Base-by-base conservation (phyloP, 2,888 invertebrate genomes). In the Erpobdella octoculata region DNA sequence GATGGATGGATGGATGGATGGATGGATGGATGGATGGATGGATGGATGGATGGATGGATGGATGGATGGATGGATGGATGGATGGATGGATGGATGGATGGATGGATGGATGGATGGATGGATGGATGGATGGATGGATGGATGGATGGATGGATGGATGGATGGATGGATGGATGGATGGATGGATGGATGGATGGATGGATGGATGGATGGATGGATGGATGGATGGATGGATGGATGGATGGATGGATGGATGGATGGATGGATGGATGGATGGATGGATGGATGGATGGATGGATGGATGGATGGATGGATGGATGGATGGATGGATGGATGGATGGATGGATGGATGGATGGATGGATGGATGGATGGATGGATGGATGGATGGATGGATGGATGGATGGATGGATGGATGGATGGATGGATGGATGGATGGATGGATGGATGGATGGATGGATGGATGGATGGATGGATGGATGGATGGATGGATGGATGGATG, bases 401-500 rank as follows among this genome's bases (percentile, higher is more conserved):
- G 48, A 48, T 9, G 48, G 5, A 53, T 53, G 53, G 53, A 53
- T 53, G 53, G 21, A 53, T 53, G 21, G 21, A 21, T 48, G 48
- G 48, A 48, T 2, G 48, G 48, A 48, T 9, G 48, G 5, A 53
- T 53, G 21, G 21, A 21, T 48, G 48, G 48, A 48, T 2, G 48
- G 48, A 48, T 9, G 21, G 21, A 21, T 48, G 48, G 48, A 48
- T 2, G 48, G 48, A 48, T 9, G 48, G 5, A 53, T 53, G 53
- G 53, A 53, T 53, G 53, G 21, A 53, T 53, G n/a, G 53, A 53
- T 3, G 6, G 53, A 53, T 53, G 4, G 64, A 31, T 31, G 64
- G 64, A 31, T 6, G 64, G 64, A 64, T 64, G 64, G 64, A 64
- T 64, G 64, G 64, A 31, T 64, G 28, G 64, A 64, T 64, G 64